Evolutionary conservation across 2,113 vertebrate genomes (phyloP), one percentile per base, ranked within the genome.

Genomic region (Nycticorax nycticorax): DNA sequence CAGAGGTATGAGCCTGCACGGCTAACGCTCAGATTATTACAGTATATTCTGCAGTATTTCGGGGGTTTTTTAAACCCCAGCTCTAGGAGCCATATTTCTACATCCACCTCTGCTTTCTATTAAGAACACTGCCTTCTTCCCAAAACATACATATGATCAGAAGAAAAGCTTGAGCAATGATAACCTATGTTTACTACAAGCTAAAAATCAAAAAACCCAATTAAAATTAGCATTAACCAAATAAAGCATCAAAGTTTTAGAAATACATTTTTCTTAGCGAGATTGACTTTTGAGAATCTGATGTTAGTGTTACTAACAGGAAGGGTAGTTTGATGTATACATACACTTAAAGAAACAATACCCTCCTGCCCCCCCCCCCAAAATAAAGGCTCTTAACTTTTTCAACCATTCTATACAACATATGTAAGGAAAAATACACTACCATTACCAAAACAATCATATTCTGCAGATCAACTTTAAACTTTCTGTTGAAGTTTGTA

Each of bases 291-390:
- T 48, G 53, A 87, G 26, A 86, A 63, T 37, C 30, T 45, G 48
- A 73, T 33, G 37, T 69, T 35, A 57, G 14, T 15, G 37, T 18
- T 43, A 30, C 17, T 39, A 76, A 62, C 24, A 30, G 30, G 22
- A 86, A 67, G 10, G 28, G 8, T 28, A 53, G 41, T 55, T 60
- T 64, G 10, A 63, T 35, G 35, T 5, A 85, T 32, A 47, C 5
- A 32, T 17, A 74, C 24, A 39, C 32, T n/a, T 59, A 30, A 41
- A 81, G 24, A 16, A 63, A 20, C 19, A 73, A 53, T 18, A 53
- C 5, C 8, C 20, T 14, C 5, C 0, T 0, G 1, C 24, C 16
- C 2, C 8, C 14, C 12, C 10, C 10, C 19, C 53, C 28, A 21
- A 15, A 67, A 39, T 33, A 14, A 24, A 90, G 26, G 15, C 12